Conservation (phyloP, 2,797 vertebrate species). For the Anolis apletophallus region DNA sequence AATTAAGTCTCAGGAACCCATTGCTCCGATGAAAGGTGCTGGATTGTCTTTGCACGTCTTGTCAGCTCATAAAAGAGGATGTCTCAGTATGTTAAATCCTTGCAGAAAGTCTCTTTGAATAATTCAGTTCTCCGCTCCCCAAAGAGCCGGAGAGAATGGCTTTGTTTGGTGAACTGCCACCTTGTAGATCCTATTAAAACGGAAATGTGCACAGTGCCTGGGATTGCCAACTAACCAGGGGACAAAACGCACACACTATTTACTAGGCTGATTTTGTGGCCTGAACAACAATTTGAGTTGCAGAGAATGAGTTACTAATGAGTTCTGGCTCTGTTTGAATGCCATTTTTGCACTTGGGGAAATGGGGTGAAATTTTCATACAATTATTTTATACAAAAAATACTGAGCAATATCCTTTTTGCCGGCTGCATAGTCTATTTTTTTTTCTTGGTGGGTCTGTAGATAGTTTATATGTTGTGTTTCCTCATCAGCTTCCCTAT, state of each 20-base stretch:
- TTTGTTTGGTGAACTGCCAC: slow-evolving; percentile 19
- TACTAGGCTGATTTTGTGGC: no score
- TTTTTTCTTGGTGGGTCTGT: no score
- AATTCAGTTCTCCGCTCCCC: neutral
- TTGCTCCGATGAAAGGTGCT: slow-evolving; percentile 59
- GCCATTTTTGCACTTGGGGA: no score
- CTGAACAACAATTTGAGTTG: no score
- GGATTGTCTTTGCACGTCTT: slow-evolving; percentile 48
- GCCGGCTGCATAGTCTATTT: no score
- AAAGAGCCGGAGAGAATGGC: slow-evolving; percentile 2
- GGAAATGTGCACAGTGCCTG: neutral
- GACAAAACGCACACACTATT: neutral
- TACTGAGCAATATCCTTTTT: no score
- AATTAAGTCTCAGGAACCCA: slow-evolving; percentile 69
- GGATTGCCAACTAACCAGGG: neutral
- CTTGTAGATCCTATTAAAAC: neutral
- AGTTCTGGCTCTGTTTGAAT: no score
- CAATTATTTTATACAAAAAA: no score
- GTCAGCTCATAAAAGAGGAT: slow-evolving; percentile 54
- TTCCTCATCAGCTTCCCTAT: no score
- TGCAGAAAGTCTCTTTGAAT: slow-evolving; percentile 20
- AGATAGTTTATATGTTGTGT: no score
- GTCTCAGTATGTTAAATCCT: slow-evolving; percentile 46
- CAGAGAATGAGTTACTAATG: no score
- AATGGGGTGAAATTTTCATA: no score